Conservation (phyloP, 2,797 vertebrate genomes). For the Peromyscus nudipes region DNA sequence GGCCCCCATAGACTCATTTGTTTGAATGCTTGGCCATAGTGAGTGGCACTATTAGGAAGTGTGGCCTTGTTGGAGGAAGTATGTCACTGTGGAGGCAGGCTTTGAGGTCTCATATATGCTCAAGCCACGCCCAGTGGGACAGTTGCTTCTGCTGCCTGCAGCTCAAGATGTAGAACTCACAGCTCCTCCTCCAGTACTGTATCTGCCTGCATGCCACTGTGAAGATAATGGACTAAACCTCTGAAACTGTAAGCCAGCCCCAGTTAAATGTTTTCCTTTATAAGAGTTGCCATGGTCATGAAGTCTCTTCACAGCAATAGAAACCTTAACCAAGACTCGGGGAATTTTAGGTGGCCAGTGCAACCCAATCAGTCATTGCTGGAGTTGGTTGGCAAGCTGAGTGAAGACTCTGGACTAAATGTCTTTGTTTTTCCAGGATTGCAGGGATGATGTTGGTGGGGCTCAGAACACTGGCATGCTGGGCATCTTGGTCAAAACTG, state of each 20-base stretch:
- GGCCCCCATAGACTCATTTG: not conserved
- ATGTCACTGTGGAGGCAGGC: not conserved
- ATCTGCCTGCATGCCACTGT: not conserved
- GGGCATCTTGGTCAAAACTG: constrained; percentile 96
- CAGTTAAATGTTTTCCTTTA: not conserved
- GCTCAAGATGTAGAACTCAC: not conserved
- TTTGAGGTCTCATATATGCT: not conserved
- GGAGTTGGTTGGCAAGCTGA: constrained; percentile 76
- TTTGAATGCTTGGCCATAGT: not conserved
- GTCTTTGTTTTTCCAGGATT: constrained; percentile 90
- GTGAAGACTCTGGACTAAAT: not conserved
- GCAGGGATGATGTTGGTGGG: constrained; percentile 96
- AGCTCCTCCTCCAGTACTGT: not conserved
- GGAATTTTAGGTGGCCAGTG: not conserved
- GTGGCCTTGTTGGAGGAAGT: not conserved
- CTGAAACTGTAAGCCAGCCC: not conserved
- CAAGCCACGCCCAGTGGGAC: not conserved
- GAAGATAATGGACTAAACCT: not conserved
- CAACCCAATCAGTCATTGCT: not conserved
- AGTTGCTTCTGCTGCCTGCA: not conserved
- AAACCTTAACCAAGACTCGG: not conserved
- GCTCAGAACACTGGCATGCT: constrained; percentile 95
- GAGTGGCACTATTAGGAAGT: not conserved
- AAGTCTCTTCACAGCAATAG: not conserved
- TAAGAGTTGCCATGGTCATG: not conserved